Conservation (phyloP, 1,140 invertebrate species). For the Gonioctena quinquepunctata region DNA sequence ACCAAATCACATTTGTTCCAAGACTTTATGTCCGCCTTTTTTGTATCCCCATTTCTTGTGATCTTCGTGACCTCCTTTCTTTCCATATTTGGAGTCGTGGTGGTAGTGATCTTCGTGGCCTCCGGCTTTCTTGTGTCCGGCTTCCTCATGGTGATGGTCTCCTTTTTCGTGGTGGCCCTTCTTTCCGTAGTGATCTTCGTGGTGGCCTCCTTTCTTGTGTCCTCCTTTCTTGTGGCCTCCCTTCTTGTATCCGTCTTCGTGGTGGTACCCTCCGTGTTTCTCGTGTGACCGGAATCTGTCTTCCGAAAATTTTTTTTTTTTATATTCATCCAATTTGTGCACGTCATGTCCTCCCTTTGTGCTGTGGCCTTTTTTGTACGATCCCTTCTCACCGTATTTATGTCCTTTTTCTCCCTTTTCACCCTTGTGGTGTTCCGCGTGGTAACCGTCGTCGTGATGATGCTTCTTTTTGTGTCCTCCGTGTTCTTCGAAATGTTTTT, state of each 20-base stretch:
- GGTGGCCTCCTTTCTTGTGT: slow-evolving; percentile 65
- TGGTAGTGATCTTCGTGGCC: slow-evolving; percentile 70
- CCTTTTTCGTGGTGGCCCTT: slow-evolving; percentile 67
- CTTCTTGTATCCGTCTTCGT: slow-evolving; percentile 63
- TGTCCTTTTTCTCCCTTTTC: slow-evolving; percentile 68
- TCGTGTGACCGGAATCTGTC: slow-evolving; percentile 66
- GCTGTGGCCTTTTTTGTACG: slow-evolving; percentile 67
- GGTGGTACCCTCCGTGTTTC: slow-evolving; percentile 64
- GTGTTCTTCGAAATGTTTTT: slow-evolving; percentile 67
- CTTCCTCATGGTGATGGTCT: slow-evolving; percentile 62
- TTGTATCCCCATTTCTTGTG: slow-evolving; percentile 69
- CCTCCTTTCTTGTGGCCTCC: slow-evolving; percentile 67
- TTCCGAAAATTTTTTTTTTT: slow-evolving; percentile 72
- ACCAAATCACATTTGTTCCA: slow-evolving; percentile 22
- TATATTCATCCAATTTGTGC: slow-evolving; percentile 72
- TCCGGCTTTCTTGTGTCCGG: slow-evolving; percentile 69
- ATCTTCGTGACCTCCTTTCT: slow-evolving; percentile 68
- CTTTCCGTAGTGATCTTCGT: slow-evolving; percentile 65
- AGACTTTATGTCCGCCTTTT: slow-evolving; percentile 34
- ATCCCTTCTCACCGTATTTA: slow-evolving; percentile 65
- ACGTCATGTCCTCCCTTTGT: slow-evolving; percentile 70
- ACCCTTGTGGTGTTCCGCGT: slow-evolving; percentile 69
- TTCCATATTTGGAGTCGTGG: slow-evolving; percentile 67
- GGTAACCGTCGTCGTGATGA: slow-evolving; percentile 69
- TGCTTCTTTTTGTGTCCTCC: slow-evolving; percentile 69